These are phyloP conservation scores for Drosophila prosaltans DNA, from an alignment of 1,140 invertebrate species.

Conservation along the genomic window DNA sequence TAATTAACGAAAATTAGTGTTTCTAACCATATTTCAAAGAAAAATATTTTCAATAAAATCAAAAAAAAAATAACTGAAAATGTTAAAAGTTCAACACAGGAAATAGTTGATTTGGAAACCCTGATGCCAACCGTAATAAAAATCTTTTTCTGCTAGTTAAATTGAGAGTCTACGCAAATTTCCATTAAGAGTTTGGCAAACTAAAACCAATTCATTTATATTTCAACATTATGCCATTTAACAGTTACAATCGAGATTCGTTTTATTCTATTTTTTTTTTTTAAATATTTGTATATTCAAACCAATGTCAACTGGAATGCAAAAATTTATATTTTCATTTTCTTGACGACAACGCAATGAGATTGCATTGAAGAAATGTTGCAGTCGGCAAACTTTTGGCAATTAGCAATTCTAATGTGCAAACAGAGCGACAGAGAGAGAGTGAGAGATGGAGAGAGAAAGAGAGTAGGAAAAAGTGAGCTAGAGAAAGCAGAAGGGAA, in stretches of 20 bases:
- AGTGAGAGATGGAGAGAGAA: not conserved
- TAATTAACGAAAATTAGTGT: too few relatives aligned
- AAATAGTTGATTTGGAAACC: too few relatives aligned
- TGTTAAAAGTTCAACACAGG: too few relatives aligned
- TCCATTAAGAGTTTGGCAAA: not conserved
- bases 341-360: slow-evolving; percentile 42
- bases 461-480: not conserved
- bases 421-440: slow-evolving; percentile 34
- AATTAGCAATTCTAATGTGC: slow-evolving; percentile 78
- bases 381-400: slow-evolving; percentile 68
- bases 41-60: too few relatives aligned
- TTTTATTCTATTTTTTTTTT: not conserved
- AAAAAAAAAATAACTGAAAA: too few relatives aligned
- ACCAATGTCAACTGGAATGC: slow-evolving; percentile 52
- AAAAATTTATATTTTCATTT: slow-evolving; percentile 49
- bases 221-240: slow-evolving; percentile 4
- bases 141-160: not conserved
- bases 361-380: slow-evolving; percentile 71
- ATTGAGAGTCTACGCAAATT: not conserved
- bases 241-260: slow-evolving; percentile 7
- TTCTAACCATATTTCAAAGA: too few relatives aligned
- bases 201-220: not conserved
- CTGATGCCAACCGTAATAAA: not conserved
- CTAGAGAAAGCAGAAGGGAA: slow-evolving; percentile 25
- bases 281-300: slow-evolving; percentile 40